Evolutionary conservation across 2,113 vertebrate genomes (phyloP), one percentile per base, ranked within the genome.

Genomic region (mouse (Mus musculus)): DNA sequence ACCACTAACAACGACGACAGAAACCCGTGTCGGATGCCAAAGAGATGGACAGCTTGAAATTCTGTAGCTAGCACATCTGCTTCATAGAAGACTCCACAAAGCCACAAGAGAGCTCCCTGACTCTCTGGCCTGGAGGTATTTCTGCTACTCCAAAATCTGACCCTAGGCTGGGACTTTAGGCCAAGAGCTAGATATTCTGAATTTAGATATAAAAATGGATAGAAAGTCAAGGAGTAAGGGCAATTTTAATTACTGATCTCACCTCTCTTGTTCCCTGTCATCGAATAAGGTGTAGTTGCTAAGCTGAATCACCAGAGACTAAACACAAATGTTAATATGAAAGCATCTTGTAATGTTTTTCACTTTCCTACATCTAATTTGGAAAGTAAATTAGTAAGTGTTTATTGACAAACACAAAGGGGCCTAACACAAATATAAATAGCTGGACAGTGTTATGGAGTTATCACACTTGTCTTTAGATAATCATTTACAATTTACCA

Each of bases 361-460:
- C 36, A 61, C 75, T 88, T 95, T 84, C 14, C 88, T 88, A 56
- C 30, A 91, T 77, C 61, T 24, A 71, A 33, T 78, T 93, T 52
- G 24, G 77, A 95, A 93, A 71, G 59, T 63, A 93, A 78, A 91
- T n/a, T 65, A 75, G 30, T 71, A 84, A 16, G 22, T 42, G 89
- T 84, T 30, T 86, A 5, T 86, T 71, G 28, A 72, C n/a, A 10
- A 28, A 85, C 63, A 78, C 17, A 49, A 14, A 76, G 30, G 0
- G 7, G 12, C 77, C 13, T 82, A 46, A 24, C 26, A 94, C 42
- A 73, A 73, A 87, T 90, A 26, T 78, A 39, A 54, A 24, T n/a
- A 61, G 85, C 39, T 39, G 24, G 24, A 63, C 3, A 20, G 80
- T 82, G 73, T 75, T n/a, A 67, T 59, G 33, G 20, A n/a, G 56